Evolutionary conservation across 2,797 vertebrate species (phyloP).

Genomic region (Oryzias dopingdopingensis): DNA sequence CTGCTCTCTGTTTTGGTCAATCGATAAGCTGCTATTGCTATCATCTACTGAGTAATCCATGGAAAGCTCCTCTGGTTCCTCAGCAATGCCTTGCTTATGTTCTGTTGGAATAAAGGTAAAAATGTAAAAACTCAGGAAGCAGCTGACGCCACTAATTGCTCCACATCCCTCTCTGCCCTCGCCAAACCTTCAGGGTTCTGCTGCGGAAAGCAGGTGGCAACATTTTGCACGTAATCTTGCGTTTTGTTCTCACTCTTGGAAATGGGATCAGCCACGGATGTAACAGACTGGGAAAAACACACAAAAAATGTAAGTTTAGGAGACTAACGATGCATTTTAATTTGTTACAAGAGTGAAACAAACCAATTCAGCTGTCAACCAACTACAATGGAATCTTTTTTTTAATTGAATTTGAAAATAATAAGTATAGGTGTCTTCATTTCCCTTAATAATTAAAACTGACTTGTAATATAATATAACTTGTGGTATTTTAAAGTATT

Average conservation of each 20-base stretch:
- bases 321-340: background rate
- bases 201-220: conserved; percentile 20
- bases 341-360: no score
- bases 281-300: conserved; percentile 32
- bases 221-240: conserved; percentile 43
- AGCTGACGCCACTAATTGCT: background rate
- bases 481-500: no score
- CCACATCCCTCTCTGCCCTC: no score
- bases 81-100: conserved; percentile 12
- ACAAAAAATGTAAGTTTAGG: conserved; percentile 4
- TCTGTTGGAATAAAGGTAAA: conserved; percentile 25
- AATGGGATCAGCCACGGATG: conserved; percentile 13
- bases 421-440: no score
- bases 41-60: conserved; percentile 4
- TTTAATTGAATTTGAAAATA: no score
- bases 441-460: no score
- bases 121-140: conserved; percentile 15
- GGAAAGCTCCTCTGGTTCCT: conserved; percentile 26
- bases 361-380: no score
- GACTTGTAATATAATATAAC: no score
- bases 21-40: conserved; percentile 30
- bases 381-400: no score
- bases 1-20: conserved; percentile 27
- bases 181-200: conserved; percentile 41
- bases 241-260: conserved; percentile 52